Evolutionary conservation across 1,140 invertebrate species (phyloP).

Genomic region (Cydia strobilella): DNA sequence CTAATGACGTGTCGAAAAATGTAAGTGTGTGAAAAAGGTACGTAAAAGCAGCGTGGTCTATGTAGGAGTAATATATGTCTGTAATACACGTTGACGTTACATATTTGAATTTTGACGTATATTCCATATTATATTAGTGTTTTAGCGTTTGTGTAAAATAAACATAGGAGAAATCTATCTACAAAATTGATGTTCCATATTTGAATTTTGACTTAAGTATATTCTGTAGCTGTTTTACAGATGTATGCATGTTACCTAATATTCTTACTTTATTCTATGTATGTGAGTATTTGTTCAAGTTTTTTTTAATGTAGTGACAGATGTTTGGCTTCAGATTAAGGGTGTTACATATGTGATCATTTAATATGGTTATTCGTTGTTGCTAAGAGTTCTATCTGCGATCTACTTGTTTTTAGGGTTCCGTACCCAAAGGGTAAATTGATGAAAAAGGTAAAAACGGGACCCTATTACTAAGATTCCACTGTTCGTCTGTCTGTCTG

Average conservation of each 20-base stretch:
- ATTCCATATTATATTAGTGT: too few relatives aligned
- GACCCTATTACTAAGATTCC: too few relatives aligned
- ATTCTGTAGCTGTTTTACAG: not conserved
- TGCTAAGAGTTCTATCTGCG: not conserved
- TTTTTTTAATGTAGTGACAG: not conserved
- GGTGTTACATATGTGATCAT: conserved; percentile 1
- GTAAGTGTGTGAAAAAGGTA: not conserved
- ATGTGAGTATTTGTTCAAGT: not conserved
- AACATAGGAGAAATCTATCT: too few relatives aligned
- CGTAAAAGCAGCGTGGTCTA: not conserved
- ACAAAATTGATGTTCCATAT: not conserved
- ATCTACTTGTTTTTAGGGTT: not conserved
- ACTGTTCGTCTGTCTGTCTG: too few relatives aligned
- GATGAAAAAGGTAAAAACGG: too few relatives aligned
- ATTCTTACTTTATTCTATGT: not conserved
- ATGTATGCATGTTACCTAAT: too few relatives aligned
- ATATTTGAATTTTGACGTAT: not conserved
- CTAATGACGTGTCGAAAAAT: not conserved
- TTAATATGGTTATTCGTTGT: not conserved
- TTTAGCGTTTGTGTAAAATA: too few relatives aligned
- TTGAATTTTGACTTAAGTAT: not conserved
- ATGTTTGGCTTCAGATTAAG: not conserved
- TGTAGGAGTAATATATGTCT: not conserved
- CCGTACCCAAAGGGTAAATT: too few relatives aligned
- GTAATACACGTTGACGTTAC: not conserved